Conservation (phyloP, 1,140 invertebrate species). For the Orussus abietinus region DNA sequence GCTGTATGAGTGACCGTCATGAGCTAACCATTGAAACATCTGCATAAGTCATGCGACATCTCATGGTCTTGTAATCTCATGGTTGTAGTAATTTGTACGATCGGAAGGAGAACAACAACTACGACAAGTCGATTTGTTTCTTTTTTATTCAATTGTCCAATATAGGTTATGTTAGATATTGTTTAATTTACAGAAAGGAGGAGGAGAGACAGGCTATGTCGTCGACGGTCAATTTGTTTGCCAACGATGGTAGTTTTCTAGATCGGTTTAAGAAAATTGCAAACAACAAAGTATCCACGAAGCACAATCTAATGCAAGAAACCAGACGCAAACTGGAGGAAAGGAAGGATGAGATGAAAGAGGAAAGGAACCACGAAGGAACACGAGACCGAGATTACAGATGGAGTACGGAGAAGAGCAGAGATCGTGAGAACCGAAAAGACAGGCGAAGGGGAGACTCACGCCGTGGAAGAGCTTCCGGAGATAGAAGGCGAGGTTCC, state of each 20-base stretch:
- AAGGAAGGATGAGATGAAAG: slow-evolving; percentile 41
- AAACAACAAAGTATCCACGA: slow-evolving; percentile 38
- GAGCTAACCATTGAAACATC: too few relatives aligned
- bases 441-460: slow-evolving; percentile 40
- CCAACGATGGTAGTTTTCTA: slow-evolving; percentile 78
- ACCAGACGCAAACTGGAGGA: slow-evolving; percentile 27
- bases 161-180: background rate
- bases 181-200: slow-evolving; percentile 33
- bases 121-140: too few relatives aligned
- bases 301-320: slow-evolving; percentile 25
- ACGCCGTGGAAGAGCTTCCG: slow-evolving; percentile 34
- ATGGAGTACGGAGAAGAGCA: slow-evolving; percentile 37
- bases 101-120: too few relatives aligned
- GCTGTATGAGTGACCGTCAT: too few relatives aligned
- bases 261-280: slow-evolving; percentile 73
- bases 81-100: too few relatives aligned
- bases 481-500: slow-evolving; percentile 37
- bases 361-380: slow-evolving; percentile 40
- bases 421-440: slow-evolving; percentile 40
- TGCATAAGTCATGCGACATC: too few relatives aligned
- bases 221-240: slow-evolving; percentile 62
- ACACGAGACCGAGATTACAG: slow-evolving; percentile 35
- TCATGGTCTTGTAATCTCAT: too few relatives aligned
- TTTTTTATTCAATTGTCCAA: slow-evolving; percentile 19
- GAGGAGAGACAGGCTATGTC: slow-evolving; percentile 35